Percentiles rank a stretch among this genome's conserved stretches.
Evolutionary conservation across 2,113 vertebrate species (phyloP).

Genomic region (Corvus moneduloides): DNA sequence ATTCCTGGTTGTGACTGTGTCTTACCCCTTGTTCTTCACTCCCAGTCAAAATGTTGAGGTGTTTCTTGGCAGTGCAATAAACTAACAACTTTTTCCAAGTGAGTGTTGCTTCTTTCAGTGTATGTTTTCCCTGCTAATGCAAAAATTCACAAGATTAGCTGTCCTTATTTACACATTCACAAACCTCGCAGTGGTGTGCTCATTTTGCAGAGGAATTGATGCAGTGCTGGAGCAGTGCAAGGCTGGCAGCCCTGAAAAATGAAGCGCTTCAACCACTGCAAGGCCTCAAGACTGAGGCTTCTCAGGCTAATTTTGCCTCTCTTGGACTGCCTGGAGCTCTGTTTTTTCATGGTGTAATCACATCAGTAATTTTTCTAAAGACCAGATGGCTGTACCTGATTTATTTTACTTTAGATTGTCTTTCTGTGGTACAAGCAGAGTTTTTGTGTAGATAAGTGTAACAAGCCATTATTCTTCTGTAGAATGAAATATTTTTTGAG

Average conservation of each 20-base stretch:
- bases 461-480: background rate
- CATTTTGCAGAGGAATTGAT: background rate
- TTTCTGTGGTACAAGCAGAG: background rate
- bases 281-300: background rate
- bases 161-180: background rate
- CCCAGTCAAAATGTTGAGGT: background rate
- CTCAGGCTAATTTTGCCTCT: background rate
- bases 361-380: background rate
- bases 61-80: background rate
- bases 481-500: background rate
- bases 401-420: background rate
- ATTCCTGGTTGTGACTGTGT: background rate
- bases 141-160: background rate
- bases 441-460: background rate
- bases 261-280: background rate
- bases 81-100: background rate
- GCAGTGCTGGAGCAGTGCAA: background rate
- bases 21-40: background rate
- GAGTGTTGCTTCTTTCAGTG: background rate
- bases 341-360: background rate
- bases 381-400: background rate
- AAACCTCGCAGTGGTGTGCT: background rate
- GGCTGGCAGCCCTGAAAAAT: background rate
- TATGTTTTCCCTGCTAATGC: background rate
- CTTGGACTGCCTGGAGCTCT: background rate